These are phyloP conservation scores for Pempheris klunzingeri DNA, from an alignment of 2,797 vertebrate species.

Conservation along the genomic window DNA sequence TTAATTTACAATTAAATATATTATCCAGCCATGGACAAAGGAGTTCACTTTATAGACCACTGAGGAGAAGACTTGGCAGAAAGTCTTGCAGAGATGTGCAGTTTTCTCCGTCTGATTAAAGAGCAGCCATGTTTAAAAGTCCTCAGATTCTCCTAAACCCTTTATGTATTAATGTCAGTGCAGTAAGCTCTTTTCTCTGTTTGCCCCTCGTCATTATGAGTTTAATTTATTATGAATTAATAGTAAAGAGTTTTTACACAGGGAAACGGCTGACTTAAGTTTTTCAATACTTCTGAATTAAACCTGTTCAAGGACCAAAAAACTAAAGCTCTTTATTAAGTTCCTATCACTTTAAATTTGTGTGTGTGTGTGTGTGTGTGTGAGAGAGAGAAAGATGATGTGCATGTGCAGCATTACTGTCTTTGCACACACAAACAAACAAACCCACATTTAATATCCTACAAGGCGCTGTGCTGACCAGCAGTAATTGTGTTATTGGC, in stretches of 20 bases:
- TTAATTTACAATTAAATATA: constrained; percentile 24
- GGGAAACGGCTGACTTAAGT: constrained; percentile 17
- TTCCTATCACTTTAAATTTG: neutral
- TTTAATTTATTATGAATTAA: neutral
- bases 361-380: constrained; percentile 6
- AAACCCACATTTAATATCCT: constrained; percentile 22
- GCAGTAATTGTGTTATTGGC: constrained; percentile 48
- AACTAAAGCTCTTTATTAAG: neutral
- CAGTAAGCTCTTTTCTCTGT: constrained; percentile 12
- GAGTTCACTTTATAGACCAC: constrained; percentile 66
- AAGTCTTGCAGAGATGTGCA: constrained; percentile 52
- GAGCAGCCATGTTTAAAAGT: constrained; percentile 47
- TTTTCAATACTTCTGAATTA: constrained; percentile 5
- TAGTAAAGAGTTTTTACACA: neutral
- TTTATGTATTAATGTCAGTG: constrained; percentile 32
- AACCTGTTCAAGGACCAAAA: neutral
- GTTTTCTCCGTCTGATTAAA: constrained; percentile 59
- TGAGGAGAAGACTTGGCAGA: constrained; percentile 47
- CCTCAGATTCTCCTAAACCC: constrained; percentile 42
- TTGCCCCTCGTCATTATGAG: constrained; percentile 5
- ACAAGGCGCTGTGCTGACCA: constrained; percentile 21
- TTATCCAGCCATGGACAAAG: constrained; percentile 29
- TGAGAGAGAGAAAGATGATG: neutral
- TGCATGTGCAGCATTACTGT: neutral
- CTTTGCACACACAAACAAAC: constrained; percentile 16